Evolutionary conservation across 1,140 invertebrate genomes (phyloP), one percentile per base, ranked within the genome.

Genomic region (Macrobrachium nipponense): DNA sequence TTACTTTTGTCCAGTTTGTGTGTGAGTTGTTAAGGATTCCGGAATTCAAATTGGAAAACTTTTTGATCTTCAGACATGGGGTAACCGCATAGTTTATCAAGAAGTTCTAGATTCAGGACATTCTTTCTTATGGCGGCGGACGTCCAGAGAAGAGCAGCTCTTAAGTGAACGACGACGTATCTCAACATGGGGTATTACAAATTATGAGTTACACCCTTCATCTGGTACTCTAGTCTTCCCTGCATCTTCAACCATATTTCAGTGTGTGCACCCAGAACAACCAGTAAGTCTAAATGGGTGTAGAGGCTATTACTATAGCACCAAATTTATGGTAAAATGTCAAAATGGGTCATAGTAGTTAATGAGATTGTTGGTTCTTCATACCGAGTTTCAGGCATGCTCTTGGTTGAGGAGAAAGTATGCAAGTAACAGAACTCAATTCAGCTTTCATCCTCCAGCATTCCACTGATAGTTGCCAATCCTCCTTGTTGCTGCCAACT

Each of bases 111-210:
- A 87, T 23, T 86, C 84, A 0, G 79, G 68, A 20, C 88, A 83
- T 68, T 82, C 82, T 12, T 89, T 89, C 81, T 73, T 84, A 2
- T 89, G 88, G 84, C 51, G 88, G 73, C 77, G 78, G 72, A 92
- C 90, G 36, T 96, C 96, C 0, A 92, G 95, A 86, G 97, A 98
- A 91, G 97, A 98, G 90, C 96, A 97, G 90, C 91, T 99, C 72
- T 92, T 98, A 80, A 95, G 96, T 92, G 98, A 99, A 91, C 92
- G 98, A 78, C 98, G 98, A 92, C 92, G 97, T 88, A 93, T 98
- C 14, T 94, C 96, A 0, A 96, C 96, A 0, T 98, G 96, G 94
- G 98, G 98, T 23, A 98, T 99, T 73, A 98, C 96, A 5, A 96
- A 96, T 15, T 99, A 98, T 90, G 97, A 98, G 90, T 92, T 98